Base-by-base conservation (phyloP, 2,113 vertebrate species). In the Charadrius vociferus region DNA sequence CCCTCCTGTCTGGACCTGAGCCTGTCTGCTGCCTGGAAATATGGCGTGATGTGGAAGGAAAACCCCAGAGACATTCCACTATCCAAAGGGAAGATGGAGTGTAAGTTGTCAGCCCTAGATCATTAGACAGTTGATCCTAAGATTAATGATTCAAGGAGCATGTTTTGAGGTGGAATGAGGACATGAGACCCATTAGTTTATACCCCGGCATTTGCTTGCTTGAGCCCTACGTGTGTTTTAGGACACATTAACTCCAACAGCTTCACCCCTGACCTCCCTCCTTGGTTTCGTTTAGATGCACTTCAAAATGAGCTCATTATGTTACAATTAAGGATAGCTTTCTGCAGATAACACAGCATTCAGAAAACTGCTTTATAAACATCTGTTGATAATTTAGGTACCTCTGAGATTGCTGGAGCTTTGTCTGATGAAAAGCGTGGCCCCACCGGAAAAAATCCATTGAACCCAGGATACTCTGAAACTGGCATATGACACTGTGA, bases 371-470 rank as follows among this genome's bases (percentile, higher is more conserved):
- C 74, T 84, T 91, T 94, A 91, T 68, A 97, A 97, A 86, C 92
- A 78, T 88, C 63, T 30, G 12, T 37, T 85, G 32, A 78, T 62
- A 83, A 41, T 65, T 75, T 0, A 75, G 43, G 37, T 99, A 99
- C 98, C 98, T 98, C 98, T 91, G 96, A 96, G 83, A 70, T 34
- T 52, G 94, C 95, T 81, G 94, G 62, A 53, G 93, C 84, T 84
- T 96, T 97, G 90, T 65, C 88, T 98, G 97, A 97, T 83, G 90
- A 90, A 81, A 97, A 95, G 14, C 81, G 59, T 65, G 72, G 79
- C 53, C 88, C 93, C 95, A 66, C 39, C 5, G 82, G 97, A 95
- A 97, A 97, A 97, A 90, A 84, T 94, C 81, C 97, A 80, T 86
- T 95, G 87, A 97, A 96, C 19, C 30, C 30, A 68, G 79, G 59